Evolutionary conservation across 2,797 vertebrate species (phyloP).

Genomic region (Paramormyrops hopkinsi): DNA sequence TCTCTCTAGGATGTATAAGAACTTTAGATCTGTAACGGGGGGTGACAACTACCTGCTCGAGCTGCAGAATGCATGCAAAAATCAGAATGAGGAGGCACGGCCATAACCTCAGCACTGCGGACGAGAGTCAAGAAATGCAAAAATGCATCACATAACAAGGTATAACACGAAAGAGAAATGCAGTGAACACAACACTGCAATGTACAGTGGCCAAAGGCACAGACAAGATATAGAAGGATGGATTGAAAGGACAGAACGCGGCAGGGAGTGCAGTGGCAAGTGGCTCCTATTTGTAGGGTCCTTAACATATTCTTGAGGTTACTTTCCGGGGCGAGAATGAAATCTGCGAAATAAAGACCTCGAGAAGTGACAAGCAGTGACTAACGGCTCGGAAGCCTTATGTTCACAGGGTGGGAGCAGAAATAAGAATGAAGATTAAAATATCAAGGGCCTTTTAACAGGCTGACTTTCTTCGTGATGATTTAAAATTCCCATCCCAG

Average conservation of each 20-base stretch:
- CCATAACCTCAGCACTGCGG: not conserved
- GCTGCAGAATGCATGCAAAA: not conserved
- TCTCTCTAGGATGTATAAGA: not conserved
- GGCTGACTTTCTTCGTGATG: not conserved
- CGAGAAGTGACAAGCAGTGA: not conserved
- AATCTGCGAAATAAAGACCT: not conserved
- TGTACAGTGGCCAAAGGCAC: not conserved
- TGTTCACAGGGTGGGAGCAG: not conserved
- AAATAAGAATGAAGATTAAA: constrained; percentile 11
- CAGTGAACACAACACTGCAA: not conserved
- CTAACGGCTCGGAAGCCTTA: not conserved
- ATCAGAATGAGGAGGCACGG: not conserved
- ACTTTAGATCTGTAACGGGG: not conserved
- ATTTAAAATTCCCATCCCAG: constrained; percentile 5
- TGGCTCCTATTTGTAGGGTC: not conserved
- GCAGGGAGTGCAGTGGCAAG: not conserved
- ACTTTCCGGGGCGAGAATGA: not conserved
- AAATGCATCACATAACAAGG: not conserved
- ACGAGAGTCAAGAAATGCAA: not conserved
- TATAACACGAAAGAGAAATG: not conserved
- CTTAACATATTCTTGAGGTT: not conserved
- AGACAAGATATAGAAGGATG: not conserved
- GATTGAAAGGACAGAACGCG: not conserved
- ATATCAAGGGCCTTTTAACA: constrained; percentile 9
- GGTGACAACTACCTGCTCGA: not conserved